These are phyloP conservation scores for Brachyopa scutellaris DNA, from an alignment of 2,888 invertebrate genomes.

Conservation along the genomic window DNA sequence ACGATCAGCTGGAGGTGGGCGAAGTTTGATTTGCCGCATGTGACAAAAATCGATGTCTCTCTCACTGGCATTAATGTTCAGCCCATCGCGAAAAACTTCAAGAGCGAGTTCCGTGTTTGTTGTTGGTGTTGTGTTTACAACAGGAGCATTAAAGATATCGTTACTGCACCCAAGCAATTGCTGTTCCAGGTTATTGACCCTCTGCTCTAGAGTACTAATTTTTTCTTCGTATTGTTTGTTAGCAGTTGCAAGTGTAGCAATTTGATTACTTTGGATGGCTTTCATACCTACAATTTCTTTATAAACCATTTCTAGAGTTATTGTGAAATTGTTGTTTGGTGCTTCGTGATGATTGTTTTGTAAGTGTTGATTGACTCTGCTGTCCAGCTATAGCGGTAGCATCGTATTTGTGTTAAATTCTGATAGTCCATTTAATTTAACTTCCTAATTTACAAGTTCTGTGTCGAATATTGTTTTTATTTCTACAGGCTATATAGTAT, in stretches of 20 bases:
- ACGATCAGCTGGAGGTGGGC: background rate
- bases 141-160: background rate
- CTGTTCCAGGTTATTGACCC: slow-evolving; percentile 14
- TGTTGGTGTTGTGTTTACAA: background rate
- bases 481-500: too few species aligned
- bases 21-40: background rate
- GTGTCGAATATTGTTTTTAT: too few species aligned
- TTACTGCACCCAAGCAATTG: background rate
- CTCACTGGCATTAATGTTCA: background rate
- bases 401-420: too few species aligned
- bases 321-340: background rate
- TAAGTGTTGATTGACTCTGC: too few species aligned
- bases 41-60: background rate
- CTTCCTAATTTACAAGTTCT: too few species aligned
- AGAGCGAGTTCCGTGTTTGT: background rate
- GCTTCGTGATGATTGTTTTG: slow-evolving; percentile 2
- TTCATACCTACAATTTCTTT: background rate
- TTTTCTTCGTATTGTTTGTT: background rate
- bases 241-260: background rate
- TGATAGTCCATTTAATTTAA: too few species aligned
- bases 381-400: too few species aligned
- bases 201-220: background rate
- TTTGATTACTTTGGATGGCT: background rate
- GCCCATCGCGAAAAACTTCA: too few species aligned
- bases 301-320: slow-evolving; percentile 5